Percentiles rank a stretch among this genome's conserved stretches.
Evolutionary conservation across 1,140 invertebrate species (phyloP).

Genomic region (Galendromus occidentalis): DNA sequence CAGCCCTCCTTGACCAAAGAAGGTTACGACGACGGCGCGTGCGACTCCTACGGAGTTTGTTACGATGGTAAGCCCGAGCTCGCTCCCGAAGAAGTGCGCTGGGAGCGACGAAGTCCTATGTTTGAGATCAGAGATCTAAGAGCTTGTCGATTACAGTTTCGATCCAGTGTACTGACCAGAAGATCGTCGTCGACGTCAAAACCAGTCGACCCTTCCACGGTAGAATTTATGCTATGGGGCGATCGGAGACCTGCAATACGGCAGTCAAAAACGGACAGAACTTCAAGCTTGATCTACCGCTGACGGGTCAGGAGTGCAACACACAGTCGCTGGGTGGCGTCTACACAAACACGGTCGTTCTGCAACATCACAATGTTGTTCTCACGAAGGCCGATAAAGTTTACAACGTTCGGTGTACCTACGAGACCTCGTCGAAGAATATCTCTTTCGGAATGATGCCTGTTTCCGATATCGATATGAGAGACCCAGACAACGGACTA

Average conservation of each 20-base stretch:
- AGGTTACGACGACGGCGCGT: constrained; percentile 27
- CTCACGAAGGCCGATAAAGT: constrained; percentile 93
- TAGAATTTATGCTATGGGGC: constrained; percentile 70
- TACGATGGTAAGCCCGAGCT: constrained; percentile 51
- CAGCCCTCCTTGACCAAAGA: background rate
- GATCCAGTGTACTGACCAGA: constrained; percentile 79
- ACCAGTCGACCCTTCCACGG: constrained; percentile 86
- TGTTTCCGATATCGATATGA: constrained; percentile 34
- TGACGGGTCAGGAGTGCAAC: constrained; percentile 81
- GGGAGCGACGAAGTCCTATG: background rate
- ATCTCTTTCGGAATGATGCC: constrained; percentile 94
- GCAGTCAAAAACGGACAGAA: constrained; percentile 75
- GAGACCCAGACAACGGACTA: constrained; percentile 46
- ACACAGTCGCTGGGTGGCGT: constrained; percentile 52
- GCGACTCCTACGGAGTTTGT: constrained; percentile 79
- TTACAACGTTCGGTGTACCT: constrained; percentile 87
- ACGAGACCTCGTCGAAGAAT: constrained; percentile 87
- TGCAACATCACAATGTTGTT: constrained; percentile 84
- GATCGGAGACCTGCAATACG: constrained; percentile 82
- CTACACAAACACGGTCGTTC: constrained; percentile 79
- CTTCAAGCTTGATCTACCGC: constrained; percentile 72
- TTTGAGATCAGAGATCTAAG: background rate
- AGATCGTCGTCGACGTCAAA: constrained; percentile 71
- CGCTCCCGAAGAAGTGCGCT: background rate
- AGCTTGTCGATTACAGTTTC: constrained; percentile 40